These are phyloP conservation scores for Chrysemys picta DNA, from an alignment of 2,113 vertebrate species.

Conservation along the genomic window DNA sequence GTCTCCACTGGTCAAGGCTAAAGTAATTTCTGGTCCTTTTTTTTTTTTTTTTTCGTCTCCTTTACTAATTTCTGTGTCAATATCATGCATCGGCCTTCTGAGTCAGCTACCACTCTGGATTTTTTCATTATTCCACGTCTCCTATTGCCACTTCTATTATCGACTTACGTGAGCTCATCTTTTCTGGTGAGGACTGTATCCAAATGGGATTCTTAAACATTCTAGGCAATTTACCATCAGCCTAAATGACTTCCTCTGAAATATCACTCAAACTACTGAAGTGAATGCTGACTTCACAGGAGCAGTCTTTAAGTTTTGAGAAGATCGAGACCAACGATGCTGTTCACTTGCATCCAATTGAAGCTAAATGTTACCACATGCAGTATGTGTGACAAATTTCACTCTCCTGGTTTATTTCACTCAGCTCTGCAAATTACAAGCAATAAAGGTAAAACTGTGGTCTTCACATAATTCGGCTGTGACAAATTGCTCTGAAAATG, in stretches of 20 bases:
- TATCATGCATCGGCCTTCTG: neutral
- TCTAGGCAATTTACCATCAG: neutral
- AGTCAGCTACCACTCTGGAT: neutral
- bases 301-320: rapidly evolving
- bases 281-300: neutral
- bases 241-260: neutral
- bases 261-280: neutral
- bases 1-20: neutral
- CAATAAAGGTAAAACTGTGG: neutral
- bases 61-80: neutral
- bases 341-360: rapidly evolving
- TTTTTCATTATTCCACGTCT: neutral
- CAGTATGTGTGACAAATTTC: neutral
- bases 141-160: neutral
- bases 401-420: neutral
- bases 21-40: neutral
- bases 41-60: neutral
- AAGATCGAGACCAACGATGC: neutral
- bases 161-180: neutral
- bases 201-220: rapidly evolving
- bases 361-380: neutral
- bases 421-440: neutral
- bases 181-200: neutral
- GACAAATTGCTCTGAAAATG: neutral
- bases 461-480: rapidly evolving